Percentiles rank a stretch among this genome's conserved stretches.
These are phyloP conservation scores for Plodia interpunctella DNA, from an alignment of 1,140 invertebrate genomes.

Conservation along the genomic window DNA sequence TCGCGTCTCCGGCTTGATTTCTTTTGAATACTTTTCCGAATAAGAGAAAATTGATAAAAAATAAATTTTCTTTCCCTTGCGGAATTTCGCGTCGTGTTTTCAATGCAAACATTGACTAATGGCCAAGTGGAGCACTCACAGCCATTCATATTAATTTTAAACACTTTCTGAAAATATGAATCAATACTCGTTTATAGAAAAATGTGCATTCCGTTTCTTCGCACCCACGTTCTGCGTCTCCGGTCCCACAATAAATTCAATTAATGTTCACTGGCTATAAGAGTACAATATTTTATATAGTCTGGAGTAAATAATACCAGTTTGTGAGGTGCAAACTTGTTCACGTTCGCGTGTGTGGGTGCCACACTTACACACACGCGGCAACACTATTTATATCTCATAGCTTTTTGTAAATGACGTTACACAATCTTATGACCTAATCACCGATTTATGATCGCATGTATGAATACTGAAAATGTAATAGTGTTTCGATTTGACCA, in stretches of 20 bases:
- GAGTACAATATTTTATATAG: slow-evolving; percentile 5
- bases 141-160: neutral
- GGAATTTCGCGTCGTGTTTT: neutral
- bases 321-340: slow-evolving; percentile 27
- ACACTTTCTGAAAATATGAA: neutral
- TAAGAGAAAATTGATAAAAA: too few species aligned
- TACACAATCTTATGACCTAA: slow-evolving; percentile 29
- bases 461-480: too few species aligned
- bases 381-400: slow-evolving; percentile 32
- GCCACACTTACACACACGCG: slow-evolving; percentile 18
- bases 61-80: neutral
- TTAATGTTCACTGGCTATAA: slow-evolving; percentile 2
- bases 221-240: neutral
- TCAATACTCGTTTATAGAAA: neutral
- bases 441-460: slow-evolving; percentile 7
- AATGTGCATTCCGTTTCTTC: neutral
- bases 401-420: slow-evolving; percentile 34
- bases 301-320: slow-evolving; percentile 7
- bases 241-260: neutral
- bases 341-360: slow-evolving; percentile 24
- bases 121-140: slow-evolving; percentile 2
- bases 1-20: too few species aligned
- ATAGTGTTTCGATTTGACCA: too few species aligned
- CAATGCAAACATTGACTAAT: neutral
- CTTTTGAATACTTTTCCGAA: too few species aligned